A percentile compares a stretch with the other conserved stretches of the same genome.
Evolutionary conservation across 2,797 vertebrate genomes (phyloP).

Genomic region (Ptychadena robeensis): DNA sequence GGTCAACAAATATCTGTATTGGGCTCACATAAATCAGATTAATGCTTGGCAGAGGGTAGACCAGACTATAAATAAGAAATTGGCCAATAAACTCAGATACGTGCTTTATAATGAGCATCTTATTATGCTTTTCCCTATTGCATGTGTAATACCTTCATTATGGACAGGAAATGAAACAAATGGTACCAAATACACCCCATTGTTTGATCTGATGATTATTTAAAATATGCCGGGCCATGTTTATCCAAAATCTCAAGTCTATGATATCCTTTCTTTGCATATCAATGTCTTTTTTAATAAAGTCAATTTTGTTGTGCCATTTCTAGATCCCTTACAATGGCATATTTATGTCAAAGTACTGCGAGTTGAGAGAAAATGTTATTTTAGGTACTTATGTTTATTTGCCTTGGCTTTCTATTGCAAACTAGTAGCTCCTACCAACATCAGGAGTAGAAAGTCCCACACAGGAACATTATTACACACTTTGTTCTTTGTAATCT

Average conservation of each 20-base stretch:
- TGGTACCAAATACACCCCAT: neutral
- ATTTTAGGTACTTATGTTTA: slow-evolving; percentile 45
- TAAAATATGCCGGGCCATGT: neutral
- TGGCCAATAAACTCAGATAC: neutral
- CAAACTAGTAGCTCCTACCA: slow-evolving; percentile 49
- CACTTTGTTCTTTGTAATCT: slow-evolving; percentile 27
- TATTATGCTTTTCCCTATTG: slow-evolving; percentile 15
- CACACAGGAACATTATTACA: slow-evolving; percentile 24
- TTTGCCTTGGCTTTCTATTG: slow-evolving; percentile 18
- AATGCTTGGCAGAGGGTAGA: slow-evolving; percentile 70
- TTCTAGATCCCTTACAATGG: slow-evolving; percentile 15
- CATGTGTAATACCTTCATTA: slow-evolving; percentile 24
- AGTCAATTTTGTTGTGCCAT: slow-evolving; percentile 11
- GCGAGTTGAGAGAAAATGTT: slow-evolving; percentile 29
- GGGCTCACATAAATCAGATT: slow-evolving; percentile 75
- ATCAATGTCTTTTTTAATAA: slow-evolving; percentile 12
- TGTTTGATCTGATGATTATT: slow-evolving; percentile 12
- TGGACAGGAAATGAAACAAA: slow-evolving; percentile 20
- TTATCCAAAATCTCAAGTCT: slow-evolving; percentile 4
- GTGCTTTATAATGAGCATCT: slow-evolving; percentile 19
- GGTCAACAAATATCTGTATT: slow-evolving; percentile 68
- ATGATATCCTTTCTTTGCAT: slow-evolving; percentile 7
- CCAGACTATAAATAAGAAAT: slow-evolving; percentile 34
- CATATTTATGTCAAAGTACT: slow-evolving; percentile 33
- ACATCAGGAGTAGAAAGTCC: slow-evolving; percentile 12